Evolutionary conservation across 2,888 invertebrate genomes (phyloP).

Genomic region (Zonitis immaculata): DNA sequence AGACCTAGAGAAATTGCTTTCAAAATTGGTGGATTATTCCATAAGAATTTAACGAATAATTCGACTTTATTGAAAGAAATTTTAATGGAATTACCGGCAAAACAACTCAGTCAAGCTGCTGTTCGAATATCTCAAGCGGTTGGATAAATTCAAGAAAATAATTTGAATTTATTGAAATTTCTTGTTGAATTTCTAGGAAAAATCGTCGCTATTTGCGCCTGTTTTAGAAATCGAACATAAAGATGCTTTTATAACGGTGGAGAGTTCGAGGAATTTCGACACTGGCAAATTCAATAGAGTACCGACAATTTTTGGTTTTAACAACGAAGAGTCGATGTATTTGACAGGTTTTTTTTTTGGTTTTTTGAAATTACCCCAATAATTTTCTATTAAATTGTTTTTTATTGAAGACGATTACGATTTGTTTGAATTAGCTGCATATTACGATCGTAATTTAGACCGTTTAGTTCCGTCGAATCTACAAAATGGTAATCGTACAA

Average conservation of each 20-base stretch:
- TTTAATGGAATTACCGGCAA: conserved; percentile 14
- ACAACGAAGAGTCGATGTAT: conserved; percentile 25
- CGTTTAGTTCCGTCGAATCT: conserved; percentile 2
- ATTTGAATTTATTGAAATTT: neutral
- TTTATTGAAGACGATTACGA: conserved; percentile 14
- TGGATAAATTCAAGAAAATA: neutral
- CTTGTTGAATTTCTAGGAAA: no score
- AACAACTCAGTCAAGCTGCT: conserved; percentile 11
- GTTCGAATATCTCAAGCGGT: neutral
- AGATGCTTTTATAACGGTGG: conserved; percentile 26
- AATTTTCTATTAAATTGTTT: no score
- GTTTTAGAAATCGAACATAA: conserved; percentile 6
- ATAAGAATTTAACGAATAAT: conserved; percentile 13
- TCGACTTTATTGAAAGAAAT: conserved; percentile 13
- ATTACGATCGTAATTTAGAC: conserved; percentile 5
- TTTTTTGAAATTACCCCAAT: no score
- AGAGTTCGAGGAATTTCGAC: conserved; percentile 21
- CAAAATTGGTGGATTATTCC: conserved; percentile 13
- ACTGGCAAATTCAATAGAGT: conserved; percentile 25
- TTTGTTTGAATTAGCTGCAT: neutral
- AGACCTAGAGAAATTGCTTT: conserved; percentile 12
- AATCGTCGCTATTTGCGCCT: no score
- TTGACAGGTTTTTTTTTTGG: conserved; percentile 1
- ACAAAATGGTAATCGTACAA: neutral
- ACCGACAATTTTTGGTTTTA: conserved; percentile 28